These are phyloP conservation scores for Rafetus swinhoei DNA, from an alignment of 2,113 vertebrate genomes.

Conservation along the genomic window DNA sequence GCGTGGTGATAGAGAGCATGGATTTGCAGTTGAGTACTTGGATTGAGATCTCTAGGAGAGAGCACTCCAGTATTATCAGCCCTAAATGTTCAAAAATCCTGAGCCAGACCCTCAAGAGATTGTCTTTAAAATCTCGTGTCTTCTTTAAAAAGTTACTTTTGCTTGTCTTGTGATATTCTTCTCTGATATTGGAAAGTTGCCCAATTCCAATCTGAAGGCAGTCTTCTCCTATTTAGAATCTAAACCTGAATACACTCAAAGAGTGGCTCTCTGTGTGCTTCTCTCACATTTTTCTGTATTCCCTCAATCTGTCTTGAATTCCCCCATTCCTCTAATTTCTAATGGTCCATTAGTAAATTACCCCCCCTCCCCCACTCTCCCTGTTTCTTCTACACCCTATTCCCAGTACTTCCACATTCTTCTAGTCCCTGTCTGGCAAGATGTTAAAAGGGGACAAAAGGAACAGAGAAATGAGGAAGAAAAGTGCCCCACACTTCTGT, in stretches of 20 bases:
- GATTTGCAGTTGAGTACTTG: neutral
- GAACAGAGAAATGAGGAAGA: neutral
- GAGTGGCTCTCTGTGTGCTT: too few species aligned
- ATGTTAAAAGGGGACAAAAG: neutral
- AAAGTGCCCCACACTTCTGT: rapidly evolving
- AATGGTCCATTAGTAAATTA: too few species aligned
- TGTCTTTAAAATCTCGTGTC: neutral
- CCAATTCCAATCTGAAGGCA: neutral
- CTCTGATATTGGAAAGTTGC: neutral
- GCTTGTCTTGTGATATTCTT: neutral
- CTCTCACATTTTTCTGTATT: too few species aligned
- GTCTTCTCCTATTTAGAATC: neutral
- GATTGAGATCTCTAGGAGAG: neutral
- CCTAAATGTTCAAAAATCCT: neutral
- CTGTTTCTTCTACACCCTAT: too few species aligned
- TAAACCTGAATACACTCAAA: neutral
- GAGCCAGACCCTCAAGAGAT: neutral
- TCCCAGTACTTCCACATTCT: neutral
- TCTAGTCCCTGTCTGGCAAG: neutral
- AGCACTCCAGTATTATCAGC: neutral
- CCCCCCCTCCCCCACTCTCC: too few species aligned
- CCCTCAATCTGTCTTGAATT: too few species aligned
- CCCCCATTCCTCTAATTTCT: too few species aligned
- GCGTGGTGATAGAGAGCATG: neutral
- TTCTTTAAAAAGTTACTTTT: neutral